Percentiles rank a stretch among this genome's conserved stretches.
Conservation (phyloP, 2,797 vertebrate genomes). For the Phoxinus dragarum region DNA sequence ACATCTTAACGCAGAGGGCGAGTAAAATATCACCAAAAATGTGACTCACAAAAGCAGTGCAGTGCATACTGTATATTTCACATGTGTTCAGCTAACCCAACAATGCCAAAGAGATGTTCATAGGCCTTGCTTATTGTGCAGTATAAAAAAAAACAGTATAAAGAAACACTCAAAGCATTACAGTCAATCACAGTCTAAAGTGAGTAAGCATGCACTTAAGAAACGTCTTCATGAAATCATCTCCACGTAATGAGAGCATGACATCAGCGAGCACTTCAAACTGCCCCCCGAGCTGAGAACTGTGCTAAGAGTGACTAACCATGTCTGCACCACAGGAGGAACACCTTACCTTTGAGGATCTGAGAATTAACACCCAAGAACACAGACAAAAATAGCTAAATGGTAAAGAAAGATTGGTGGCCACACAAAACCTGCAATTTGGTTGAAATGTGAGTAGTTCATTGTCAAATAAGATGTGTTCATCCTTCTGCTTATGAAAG, state of each 20-base stretch:
- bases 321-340: neutral
- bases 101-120: neutral
- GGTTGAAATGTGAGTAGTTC: conserved; percentile 1
- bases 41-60: too few relatives aligned
- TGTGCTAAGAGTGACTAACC: conserved; percentile 11
- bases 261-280: conserved; percentile 20
- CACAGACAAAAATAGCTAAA: conserved; percentile 18
- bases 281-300: neutral
- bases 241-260: neutral
- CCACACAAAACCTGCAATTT: conserved; percentile 9
- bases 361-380: conserved; percentile 25
- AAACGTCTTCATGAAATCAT: neutral
- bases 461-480: neutral
- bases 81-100: neutral
- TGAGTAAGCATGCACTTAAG: conserved; percentile 1
- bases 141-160: neutral
- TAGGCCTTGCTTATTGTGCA: neutral
- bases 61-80: neutral
- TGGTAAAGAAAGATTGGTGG: conserved; percentile 11
- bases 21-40: neutral
- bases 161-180: conserved; percentile 4
- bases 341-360: neutral
- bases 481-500: neutral
- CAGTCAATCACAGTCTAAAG: neutral
- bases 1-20: neutral